Percentiles rank a stretch among this genome's conserved stretches.
phyloP scores from a whole-genome alignment of 1,140 invertebrate genomes.

The Heliothis subflexa region DNA sequence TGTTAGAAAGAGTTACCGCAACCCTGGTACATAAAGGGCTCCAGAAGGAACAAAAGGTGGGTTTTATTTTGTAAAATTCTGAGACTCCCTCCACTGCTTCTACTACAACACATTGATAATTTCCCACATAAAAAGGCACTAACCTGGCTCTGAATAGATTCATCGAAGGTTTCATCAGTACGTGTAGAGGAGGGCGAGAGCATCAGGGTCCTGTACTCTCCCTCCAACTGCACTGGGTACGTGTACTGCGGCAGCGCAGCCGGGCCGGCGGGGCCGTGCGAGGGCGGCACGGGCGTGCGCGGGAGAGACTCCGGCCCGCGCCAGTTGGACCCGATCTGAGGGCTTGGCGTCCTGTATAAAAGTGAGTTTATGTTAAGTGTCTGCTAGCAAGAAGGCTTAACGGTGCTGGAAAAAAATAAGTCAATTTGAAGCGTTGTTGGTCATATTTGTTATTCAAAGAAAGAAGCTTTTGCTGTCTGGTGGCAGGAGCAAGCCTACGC shows the following conservation, averaged over 20 bases:
- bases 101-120: no score
- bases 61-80: no score
- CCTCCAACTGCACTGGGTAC: conserved; percentile 66
- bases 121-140: conserved; percentile 27
- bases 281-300: conserved; percentile 69
- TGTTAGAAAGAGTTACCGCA: no score
- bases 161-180: conserved; percentile 77
- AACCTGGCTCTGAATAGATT: conserved; percentile 78
- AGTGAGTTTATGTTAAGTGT: neutral
- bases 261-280: conserved; percentile 50
- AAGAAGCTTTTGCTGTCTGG: no score
- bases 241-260: conserved; percentile 29
- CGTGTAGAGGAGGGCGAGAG: conserved; percentile 72
- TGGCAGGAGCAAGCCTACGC: no score
- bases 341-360: conserved; percentile 70
- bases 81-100: no score
- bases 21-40: no score
- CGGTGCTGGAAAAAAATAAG: neutral
- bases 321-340: conserved; percentile 65
- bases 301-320: conserved; percentile 76
- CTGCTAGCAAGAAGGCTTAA: neutral
- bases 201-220: conserved; percentile 71
- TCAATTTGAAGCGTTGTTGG: no score
- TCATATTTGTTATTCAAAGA: no score
- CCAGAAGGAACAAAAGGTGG: no score